These are phyloP conservation scores for Leucania comma DNA, from an alignment of 2,888 invertebrate species.

Conservation along the genomic window DNA sequence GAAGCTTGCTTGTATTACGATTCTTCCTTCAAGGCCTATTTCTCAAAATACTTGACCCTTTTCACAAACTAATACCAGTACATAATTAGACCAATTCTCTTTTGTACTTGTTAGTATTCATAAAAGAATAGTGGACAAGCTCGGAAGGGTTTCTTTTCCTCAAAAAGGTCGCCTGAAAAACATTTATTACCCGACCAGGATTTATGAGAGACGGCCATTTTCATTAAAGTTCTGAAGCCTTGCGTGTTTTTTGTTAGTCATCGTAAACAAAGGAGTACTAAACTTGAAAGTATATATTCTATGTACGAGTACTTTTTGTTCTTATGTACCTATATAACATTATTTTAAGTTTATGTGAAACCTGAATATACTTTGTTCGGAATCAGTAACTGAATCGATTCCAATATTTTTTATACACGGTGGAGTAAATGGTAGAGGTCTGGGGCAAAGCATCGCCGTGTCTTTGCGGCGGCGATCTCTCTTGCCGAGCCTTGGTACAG, in stretches of 20 bases:
- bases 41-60: no score
- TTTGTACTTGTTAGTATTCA: not conserved
- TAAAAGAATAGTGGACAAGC: not conserved
- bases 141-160: not conserved
- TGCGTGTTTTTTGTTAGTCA: constrained; percentile 11
- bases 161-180: constrained; percentile 16
- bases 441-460: no score
- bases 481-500: no score
- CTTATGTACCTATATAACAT: not conserved
- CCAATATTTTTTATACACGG: no score
- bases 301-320: not conserved
- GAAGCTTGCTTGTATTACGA: no score
- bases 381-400: no score
- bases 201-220: constrained; percentile 28
- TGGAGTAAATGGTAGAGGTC: no score
- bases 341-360: no score
- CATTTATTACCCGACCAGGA: constrained; percentile 23
- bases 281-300: not conserved
- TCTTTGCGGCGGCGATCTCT: no score
- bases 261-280: not conserved
- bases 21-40: no score
- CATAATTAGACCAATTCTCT: not conserved
- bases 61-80: no score
- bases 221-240: constrained; percentile 21
- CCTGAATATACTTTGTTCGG: no score